Base-by-base conservation (phyloP, 2,888 invertebrate species). In the Monochamus alternatus region DNA sequence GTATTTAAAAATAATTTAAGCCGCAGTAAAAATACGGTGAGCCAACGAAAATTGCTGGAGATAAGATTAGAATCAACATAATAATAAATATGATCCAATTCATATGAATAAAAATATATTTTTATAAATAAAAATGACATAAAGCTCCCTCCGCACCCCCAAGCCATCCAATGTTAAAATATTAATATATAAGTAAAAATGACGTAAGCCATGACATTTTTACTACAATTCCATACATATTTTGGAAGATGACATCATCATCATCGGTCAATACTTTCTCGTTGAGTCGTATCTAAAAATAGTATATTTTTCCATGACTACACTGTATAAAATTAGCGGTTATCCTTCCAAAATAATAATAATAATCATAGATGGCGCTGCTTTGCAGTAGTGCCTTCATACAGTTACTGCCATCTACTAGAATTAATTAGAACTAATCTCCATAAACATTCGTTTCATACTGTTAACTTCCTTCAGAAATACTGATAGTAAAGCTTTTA, bases 261-360 rank as follows among this genome's bases (percentile, higher is more conserved):
- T 22, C 43, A 31, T 10, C 63, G 71, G 71, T 71, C 71, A 62
- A 71, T 71, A 63, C 71, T 52, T 66, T 31, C 66, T 12, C 63
- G 51, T 31, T 51, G 69, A 71, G 52, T 51, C 63, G 43, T 5
- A n/a, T 63, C 32, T 71, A 71, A 71, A 69, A 69, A 60, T 69
- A 69, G 60, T 58, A 58, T n/a, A 32, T 43, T 10, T 47, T 70
- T 62, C 31, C 44, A 3, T 47, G 69, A 51, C 58, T 59, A 68
- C 68, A 43, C 10, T 14, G 47, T 44, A 47, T 22, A 22, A n/a
- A 38, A 31, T 5, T 22, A 5, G 14, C 1, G 14, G 31, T 52
- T 7, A 4, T 12, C 14, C 12, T 66, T 66, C 32, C 47, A 9
- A 10, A 31, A 30, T 22, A 55, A 14, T 55, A 14, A 12, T 47